These are phyloP conservation scores for Pyrgus malvae DNA, from an alignment of 2,888 invertebrate species.

Conservation along the genomic window DNA sequence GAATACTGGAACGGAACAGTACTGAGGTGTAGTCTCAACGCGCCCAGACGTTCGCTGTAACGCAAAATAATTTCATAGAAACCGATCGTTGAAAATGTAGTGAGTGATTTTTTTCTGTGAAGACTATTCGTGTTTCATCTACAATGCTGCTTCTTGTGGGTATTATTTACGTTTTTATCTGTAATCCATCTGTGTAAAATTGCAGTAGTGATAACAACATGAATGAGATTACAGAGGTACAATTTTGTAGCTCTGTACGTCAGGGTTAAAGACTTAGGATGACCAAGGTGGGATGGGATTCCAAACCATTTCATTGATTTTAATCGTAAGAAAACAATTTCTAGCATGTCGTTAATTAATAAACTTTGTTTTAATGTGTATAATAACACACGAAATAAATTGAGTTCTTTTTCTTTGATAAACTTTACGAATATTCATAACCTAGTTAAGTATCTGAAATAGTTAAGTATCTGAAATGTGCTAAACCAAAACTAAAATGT, in stretches of 20 bases:
- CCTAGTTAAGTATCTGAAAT: too few relatives aligned
- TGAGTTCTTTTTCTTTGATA: too few relatives aligned
- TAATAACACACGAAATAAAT: too few relatives aligned
- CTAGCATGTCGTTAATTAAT: too few relatives aligned
- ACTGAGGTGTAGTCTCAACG: conserved; percentile 42
- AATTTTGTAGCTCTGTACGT: neutral
- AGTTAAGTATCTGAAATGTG: too few relatives aligned
- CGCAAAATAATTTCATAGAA: conserved; percentile 44
- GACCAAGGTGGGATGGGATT: too few relatives aligned
- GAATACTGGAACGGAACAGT: conserved; percentile 36
- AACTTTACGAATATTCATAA: too few relatives aligned
- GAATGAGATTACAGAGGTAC: too few relatives aligned
- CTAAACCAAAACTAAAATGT: too few relatives aligned
- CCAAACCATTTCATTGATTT: too few relatives aligned
- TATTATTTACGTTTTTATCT: conserved; percentile 42
- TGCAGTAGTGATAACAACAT: neutral
- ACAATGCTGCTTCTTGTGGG: conserved; percentile 58
- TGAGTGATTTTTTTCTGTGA: conserved; percentile 52
- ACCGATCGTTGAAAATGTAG: conserved; percentile 60
- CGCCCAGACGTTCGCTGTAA: conserved; percentile 37
- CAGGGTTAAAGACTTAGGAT: neutral
- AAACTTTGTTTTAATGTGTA: too few relatives aligned
- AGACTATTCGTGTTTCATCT: conserved; percentile 38
- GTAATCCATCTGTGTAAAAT: neutral
- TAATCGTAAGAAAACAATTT: too few relatives aligned